Base-by-base conservation (phyloP, 2,113 vertebrate species). In the Podarcis muralis region DNA sequence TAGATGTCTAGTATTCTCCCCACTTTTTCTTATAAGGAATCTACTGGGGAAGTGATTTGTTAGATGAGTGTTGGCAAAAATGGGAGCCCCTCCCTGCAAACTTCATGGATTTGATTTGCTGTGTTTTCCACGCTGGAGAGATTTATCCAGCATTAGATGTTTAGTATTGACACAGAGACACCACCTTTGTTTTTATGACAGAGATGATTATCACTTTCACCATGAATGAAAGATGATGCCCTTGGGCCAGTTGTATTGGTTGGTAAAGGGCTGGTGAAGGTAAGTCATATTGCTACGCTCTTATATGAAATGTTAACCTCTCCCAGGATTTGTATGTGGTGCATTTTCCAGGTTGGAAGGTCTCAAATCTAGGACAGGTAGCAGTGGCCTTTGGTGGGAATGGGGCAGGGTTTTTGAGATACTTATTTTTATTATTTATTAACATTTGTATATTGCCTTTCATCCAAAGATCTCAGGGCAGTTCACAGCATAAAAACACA, bases 1-100 rank as follows among this genome's bases (percentile, higher is more conserved):
- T 69, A 40, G 92, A 89, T 90, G 93, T 62, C 35, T 87, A 53
- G 57, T 48, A n/a, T 18, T 72, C 3, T n/a, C 11, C 25, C 25
- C 30, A 4, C 53, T 1, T 30, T 79, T 79, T n/a, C 71, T 71
- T 11, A 48, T 43, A 43, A 68, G 62, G 22, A 7, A n/a, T 65
- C 74, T 32, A 6, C 74, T 65, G 23, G 65, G 13, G 65, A 37
- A 57, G 16, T 32, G 7, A 40, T 62, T 74, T 30, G 66, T 72
- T 40, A 27, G 22, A 37, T 37, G n/a, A 66, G 30, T 20, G 66
- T 5, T 30, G 37, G 35, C 25, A 12, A 62, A 37, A 84, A 30
- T 30, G 88, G 90, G 88, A 91, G 85, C 89, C 3, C 30, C 9
- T 1, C 18, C 68, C 43, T 59, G 13, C 32, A n/a, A 65, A 25